These are phyloP conservation scores for Cossypha heuglini DNA, from an alignment of 2,797 vertebrate species.

Conservation along the genomic window DNA sequence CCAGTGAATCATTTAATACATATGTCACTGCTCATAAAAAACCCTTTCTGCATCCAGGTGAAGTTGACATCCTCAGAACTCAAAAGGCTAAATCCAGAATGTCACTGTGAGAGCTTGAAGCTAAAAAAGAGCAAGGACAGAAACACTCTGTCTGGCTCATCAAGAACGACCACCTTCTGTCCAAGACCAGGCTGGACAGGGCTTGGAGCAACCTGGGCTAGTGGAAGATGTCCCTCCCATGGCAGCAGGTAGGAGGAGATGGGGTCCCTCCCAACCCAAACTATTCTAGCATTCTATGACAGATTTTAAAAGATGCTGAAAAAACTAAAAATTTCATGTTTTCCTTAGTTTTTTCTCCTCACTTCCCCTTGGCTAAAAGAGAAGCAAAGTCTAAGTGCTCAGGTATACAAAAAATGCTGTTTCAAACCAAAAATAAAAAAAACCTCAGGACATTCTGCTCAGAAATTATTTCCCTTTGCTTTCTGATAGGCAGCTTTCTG, in stretches of 20 bases:
- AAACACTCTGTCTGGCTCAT: neutral
- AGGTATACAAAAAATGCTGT: neutral
- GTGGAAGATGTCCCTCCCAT: neutral
- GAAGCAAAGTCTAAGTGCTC: neutral
- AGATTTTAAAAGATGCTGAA: neutral
- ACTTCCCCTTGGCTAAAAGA: neutral
- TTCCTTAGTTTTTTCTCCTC: fast-evolving
- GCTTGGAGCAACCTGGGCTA: neutral
- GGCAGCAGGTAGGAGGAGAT: neutral
- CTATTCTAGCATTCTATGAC: neutral
- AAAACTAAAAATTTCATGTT: neutral
- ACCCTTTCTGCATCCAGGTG: neutral
- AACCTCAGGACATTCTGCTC: neutral
- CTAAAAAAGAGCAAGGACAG: neutral
- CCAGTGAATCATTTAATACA: neutral
- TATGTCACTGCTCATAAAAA: neutral
- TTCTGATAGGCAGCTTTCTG: neutral
- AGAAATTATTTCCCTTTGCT: neutral
- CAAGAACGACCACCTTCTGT: neutral
- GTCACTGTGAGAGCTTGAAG: neutral
- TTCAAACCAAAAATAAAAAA: neutral
- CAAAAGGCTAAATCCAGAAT: neutral
- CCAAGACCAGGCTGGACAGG: neutral
- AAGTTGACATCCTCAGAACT: neutral
- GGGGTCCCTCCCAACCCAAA: neutral